Evolutionary conservation across 2,888 invertebrate species (phyloP).

Genomic region (Dasypolia templi): DNA sequence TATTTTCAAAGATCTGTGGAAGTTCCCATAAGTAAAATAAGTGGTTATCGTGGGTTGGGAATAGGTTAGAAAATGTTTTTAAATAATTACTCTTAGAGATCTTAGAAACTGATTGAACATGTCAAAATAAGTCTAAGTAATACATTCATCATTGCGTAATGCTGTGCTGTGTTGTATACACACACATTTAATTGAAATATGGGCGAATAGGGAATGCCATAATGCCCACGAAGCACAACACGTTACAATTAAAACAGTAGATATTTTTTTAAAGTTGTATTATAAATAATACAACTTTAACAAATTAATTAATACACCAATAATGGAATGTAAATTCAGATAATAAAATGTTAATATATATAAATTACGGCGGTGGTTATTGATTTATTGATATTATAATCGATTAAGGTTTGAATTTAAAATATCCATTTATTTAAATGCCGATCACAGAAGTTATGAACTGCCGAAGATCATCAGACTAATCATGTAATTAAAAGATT

Average conservation of each 20-base stretch:
- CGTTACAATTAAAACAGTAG: constrained; percentile 42
- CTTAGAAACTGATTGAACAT: constrained; percentile 10
- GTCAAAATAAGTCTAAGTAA: constrained; percentile 19
- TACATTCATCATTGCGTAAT: neutral
- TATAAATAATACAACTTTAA: constrained; percentile 27
- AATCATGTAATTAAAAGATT: constrained; percentile 32
- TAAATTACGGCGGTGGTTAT: constrained; percentile 9
- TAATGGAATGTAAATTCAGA: too few relatives aligned
- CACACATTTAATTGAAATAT: too few relatives aligned
- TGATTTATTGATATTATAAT: constrained; percentile 37
- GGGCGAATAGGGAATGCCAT: constrained; percentile 4
- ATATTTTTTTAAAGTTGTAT: too few relatives aligned
- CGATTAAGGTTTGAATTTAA: constrained; percentile 4
- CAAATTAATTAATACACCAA: constrained; percentile 43
- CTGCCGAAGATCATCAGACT: constrained; percentile 6
- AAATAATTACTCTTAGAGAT: constrained; percentile 4
- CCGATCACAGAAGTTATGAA: neutral
- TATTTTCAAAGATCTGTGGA: constrained; percentile 48
- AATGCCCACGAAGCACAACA: constrained; percentile 12
- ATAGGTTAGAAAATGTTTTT: constrained; percentile 33
- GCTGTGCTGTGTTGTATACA: too few relatives aligned
- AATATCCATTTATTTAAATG: constrained; percentile 8
- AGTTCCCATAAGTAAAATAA: constrained; percentile 51
- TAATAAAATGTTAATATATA: too few relatives aligned
- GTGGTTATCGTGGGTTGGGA: constrained; percentile 20